phyloP scores from a whole-genome alignment of 1,140 invertebrate genomes.

The Thrips palmi region DNA sequence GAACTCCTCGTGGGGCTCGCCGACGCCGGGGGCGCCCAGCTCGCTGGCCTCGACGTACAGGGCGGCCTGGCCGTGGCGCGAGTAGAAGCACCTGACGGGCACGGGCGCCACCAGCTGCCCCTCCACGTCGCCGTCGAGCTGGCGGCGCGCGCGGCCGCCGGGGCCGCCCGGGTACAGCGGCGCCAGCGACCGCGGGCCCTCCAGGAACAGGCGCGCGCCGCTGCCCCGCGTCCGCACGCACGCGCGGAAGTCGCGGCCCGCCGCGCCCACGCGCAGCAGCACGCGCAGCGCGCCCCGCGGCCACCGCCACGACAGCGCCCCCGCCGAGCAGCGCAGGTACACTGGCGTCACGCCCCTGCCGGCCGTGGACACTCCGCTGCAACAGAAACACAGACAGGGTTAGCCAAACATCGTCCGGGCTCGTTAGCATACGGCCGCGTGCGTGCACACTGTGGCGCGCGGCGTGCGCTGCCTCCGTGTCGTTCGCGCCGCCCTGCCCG shows the following conservation, averaged over 20 bases:
- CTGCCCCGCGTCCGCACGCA: constrained; percentile 31
- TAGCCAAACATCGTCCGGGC: no score
- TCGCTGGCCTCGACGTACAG: constrained; percentile 44
- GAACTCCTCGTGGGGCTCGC: no score
- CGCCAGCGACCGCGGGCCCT: constrained; percentile 37
- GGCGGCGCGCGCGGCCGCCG: constrained; percentile 32
- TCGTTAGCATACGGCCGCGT: no score
- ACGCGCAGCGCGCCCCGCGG: constrained; percentile 49
- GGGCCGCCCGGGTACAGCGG: constrained; percentile 40
- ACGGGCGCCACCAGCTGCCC: no score
- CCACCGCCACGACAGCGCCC: constrained; percentile 47
- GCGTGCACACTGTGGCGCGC: no score
- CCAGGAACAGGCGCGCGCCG: constrained; percentile 45
- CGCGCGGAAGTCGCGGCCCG: constrained; percentile 37
- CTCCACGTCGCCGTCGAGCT: no score
- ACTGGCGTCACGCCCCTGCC: constrained; percentile 53
- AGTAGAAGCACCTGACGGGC: constrained; percentile 47
- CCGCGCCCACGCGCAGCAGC: constrained; percentile 35
- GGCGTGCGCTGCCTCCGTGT: no score
- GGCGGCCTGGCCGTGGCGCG: constrained; percentile 39
- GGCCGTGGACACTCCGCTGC: no score
- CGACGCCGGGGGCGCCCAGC: no score
- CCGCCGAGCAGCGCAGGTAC: constrained; percentile 50
- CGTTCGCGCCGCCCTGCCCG: no score
- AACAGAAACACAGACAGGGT: no score